A percentile compares a stretch with the other conserved stretches of the same genome.
phyloP scores from a whole-genome alignment of 1,140 invertebrate genomes.

The Hestina assimilis region DNA sequence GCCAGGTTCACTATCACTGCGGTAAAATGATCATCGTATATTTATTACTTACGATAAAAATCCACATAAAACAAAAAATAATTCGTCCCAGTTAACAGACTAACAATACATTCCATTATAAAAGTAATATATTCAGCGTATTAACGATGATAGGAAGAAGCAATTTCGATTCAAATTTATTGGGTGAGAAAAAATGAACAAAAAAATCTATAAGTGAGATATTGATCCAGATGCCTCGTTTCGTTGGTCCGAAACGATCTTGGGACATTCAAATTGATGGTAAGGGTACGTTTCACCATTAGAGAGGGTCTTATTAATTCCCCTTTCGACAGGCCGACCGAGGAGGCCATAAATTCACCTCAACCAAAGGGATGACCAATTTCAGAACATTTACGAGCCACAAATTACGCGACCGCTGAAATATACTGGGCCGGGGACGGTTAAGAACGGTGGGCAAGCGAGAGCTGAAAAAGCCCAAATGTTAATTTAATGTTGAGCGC shows the following conservation, averaged over 20 bases:
- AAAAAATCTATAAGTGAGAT: slow-evolving; percentile 67
- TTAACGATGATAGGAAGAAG: slow-evolving; percentile 12
- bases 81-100: no score
- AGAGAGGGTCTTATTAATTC: slow-evolving; percentile 77
- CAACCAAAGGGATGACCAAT: slow-evolving; percentile 78
- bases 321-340: slow-evolving; percentile 77
- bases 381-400: slow-evolving; percentile 78
- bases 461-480: slow-evolving; percentile 68
- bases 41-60: no score
- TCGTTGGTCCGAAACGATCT: slow-evolving; percentile 57
- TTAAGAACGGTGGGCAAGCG: slow-evolving; percentile 53
- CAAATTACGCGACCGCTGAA: slow-evolving; percentile 77
- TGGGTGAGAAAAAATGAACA: slow-evolving; percentile 54
- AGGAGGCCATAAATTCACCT: slow-evolving; percentile 77
- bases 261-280: slow-evolving; percentile 77
- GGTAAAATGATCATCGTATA: no score
- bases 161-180: slow-evolving; percentile 60
- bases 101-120: neutral
- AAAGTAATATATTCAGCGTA: neutral
- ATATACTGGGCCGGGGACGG: slow-evolving; percentile 66
- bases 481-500: slow-evolving; percentile 65
- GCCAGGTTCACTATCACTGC: no score
- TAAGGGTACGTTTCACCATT: slow-evolving; percentile 77
- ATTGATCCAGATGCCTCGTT: slow-evolving; percentile 60
- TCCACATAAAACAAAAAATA: no score